A percentile compares a stretch with the other conserved stretches of the same genome.
These are phyloP conservation scores for Etia nguti DNA, from an alignment of 2,113 vertebrate species.

Conservation along the genomic window DNA sequence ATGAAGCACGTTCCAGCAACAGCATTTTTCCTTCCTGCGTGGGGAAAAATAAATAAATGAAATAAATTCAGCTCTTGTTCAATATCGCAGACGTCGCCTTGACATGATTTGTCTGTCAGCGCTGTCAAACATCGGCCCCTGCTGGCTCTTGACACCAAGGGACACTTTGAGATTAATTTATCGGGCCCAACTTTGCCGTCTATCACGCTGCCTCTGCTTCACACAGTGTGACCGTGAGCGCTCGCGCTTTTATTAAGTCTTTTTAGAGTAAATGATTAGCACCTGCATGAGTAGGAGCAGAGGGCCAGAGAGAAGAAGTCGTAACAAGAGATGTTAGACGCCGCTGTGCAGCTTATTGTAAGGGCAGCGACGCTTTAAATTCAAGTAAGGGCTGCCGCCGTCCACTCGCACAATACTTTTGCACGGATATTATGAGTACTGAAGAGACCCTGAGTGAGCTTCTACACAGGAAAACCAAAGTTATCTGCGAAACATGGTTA, in stretches of 20 bases:
- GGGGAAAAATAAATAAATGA: not conserved
- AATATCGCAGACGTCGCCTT: conserved; percentile 29
- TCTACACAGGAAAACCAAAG: not conserved
- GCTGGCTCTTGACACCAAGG: conserved; percentile 29
- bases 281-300: not conserved
- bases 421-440: not conserved
- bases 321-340: not conserved
- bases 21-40: conserved; percentile 10
- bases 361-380: not conserved
- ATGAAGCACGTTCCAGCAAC: not conserved
- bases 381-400: not conserved
- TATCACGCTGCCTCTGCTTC: not conserved
- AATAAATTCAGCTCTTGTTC: conserved; percentile 11
- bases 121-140: conserved; percentile 28
- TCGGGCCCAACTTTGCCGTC: conserved; percentile 15
- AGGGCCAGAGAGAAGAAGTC: not conserved
- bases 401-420: not conserved
- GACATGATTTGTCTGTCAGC: conserved; percentile 51
- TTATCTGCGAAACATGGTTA: not conserved
- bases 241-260: not conserved
- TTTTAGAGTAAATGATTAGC: conserved; percentile 17
- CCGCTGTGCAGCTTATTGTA: not conserved
- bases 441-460: not conserved
- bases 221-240: not conserved
- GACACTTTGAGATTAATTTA: conserved; percentile 43